Conservation (phyloP, 2,113 vertebrate genomes). For the Anoura caudifer region DNA sequence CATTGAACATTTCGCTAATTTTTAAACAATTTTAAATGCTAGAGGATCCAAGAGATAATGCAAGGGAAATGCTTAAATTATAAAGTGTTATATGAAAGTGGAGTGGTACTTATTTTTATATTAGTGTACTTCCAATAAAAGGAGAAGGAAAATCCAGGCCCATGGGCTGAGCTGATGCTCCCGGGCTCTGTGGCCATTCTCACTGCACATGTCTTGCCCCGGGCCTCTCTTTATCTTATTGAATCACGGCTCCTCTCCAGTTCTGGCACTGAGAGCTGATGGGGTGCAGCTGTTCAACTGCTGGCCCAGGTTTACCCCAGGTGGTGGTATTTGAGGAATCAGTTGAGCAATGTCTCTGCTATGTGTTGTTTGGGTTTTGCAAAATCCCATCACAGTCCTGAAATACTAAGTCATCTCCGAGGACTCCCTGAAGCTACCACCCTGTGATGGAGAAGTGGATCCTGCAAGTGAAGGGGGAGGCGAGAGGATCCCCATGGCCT, state of each 20-base stretch:
- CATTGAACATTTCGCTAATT: conserved; percentile 31
- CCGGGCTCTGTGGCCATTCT: not conserved
- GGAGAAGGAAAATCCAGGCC: conserved; percentile 3
- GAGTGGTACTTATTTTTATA: conserved; percentile 58
- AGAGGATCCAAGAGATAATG: conserved; percentile 11
- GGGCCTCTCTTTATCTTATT: not conserved
- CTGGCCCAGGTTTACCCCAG: conserved; percentile 43
- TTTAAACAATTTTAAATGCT: conserved; percentile 49
- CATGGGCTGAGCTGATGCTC: not conserved
- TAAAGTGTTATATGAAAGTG: conserved; percentile 42
- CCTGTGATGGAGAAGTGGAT: not conserved
- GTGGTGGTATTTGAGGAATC: conserved; percentile 39
- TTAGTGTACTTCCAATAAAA: conserved; percentile 63
- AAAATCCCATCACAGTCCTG: not conserved
- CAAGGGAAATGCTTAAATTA: conserved; percentile 59
- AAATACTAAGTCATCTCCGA: not conserved
- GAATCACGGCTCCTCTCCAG: not conserved
- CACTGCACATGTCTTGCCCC: not conserved
- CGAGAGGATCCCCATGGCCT: rapidly evolving
- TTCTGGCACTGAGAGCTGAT: not conserved
- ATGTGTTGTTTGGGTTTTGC: conserved; percentile 8
- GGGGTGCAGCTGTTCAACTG: conserved; percentile 54
- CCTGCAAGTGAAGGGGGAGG: not conserved
- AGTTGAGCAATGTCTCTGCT: conserved; percentile 3
- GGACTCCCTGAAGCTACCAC: not conserved